Base-by-base conservation (phyloP, 2,797 vertebrate genomes). In the Neosalanx taihuensis region DNA sequence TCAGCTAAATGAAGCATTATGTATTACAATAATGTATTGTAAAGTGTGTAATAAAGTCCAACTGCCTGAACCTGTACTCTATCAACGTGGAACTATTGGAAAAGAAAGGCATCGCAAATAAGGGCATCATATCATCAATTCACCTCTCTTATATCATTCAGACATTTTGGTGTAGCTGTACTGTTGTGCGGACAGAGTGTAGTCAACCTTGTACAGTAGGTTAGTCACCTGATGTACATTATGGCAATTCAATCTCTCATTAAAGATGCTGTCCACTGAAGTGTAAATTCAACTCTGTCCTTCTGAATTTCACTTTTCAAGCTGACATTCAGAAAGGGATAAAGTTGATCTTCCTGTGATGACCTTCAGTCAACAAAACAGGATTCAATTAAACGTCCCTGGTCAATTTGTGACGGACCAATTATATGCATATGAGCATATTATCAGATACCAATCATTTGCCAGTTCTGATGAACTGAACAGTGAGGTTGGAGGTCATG, bases 251-350 rank as follows among this genome's bases (percentile, higher is more conserved):
- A 37, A 37, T 37, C 35, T 9, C 35, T 37, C 35, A 37, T 9
- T 37, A 37, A 37, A 37, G 33, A 35, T 6, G 33, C 33, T 35
- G 33, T 35, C 33, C 2, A 9, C 41, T 2, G 2, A 41, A 9
- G 2, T 13, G 41, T 41, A 13, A 46, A 46, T 46, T 46, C 10
- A 46, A 46, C 13, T 46, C 41, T 12, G 41, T 46, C 9, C 6
- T 37, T 80, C 73, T 17, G 20, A 20, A 78, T 60, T n/a, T 1
- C 49, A 51, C 49, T 51, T 13, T 18, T n/a, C 18, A 56, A 18
- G 23, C 23, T 56, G 18, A 17, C 6, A n/a, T 17, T 15, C 18
- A n/a, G 51, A 56, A 17, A 56, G 51, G 15, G 51, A 56, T 3
- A 26, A 20, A 20, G 20, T 9, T 59, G 57, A 9, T 26, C 20